Conservation (phyloP, 2,113 vertebrate genomes). For the Brienomyrus brachyistius region DNA sequence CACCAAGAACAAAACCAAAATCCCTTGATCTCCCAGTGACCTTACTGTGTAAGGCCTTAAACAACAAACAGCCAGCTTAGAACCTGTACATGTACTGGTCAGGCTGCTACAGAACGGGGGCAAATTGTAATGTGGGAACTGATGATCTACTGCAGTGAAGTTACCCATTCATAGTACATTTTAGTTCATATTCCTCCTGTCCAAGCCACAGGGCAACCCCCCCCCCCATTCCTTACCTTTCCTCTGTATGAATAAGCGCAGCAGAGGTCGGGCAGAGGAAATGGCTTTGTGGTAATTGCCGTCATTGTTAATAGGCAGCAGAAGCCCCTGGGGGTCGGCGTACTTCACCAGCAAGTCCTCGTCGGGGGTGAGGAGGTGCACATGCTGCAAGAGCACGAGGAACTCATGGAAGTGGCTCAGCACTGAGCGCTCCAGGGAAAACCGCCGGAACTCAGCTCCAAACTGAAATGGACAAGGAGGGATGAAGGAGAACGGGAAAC, state of each 20-base stretch:
- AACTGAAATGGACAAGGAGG: slow-evolving; percentile 63
- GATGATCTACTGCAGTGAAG: background rate
- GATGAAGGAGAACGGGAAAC: slow-evolving; percentile 10
- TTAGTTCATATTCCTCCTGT: background rate
- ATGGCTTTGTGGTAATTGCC: slow-evolving; percentile 96
- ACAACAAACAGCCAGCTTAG: background rate
- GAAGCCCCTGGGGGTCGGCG: slow-evolving; percentile 84
- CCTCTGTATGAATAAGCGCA: slow-evolving; percentile 89
- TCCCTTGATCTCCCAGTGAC: background rate
- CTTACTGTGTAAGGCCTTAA: background rate
- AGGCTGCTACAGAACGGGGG: background rate
- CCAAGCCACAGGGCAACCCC: background rate
- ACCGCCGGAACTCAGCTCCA: slow-evolving; percentile 93
- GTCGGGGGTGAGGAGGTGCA: slow-evolving; percentile 91
- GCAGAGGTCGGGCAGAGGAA: slow-evolving; percentile 82
- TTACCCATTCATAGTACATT: background rate
- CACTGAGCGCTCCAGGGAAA: slow-evolving; percentile 89
- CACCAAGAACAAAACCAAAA: background rate
- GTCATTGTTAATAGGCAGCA: slow-evolving; percentile 95
- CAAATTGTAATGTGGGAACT: background rate
- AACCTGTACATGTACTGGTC: background rate
- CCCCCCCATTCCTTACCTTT: slow-evolving; percentile 70
- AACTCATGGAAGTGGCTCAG: slow-evolving; percentile 94
- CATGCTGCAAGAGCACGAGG: slow-evolving; percentile 86
- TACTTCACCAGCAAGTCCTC: slow-evolving; percentile 89